Evolutionary conservation across 2,888 invertebrate genomes (phyloP).

Genomic region (Parascotia fuliginaria): DNA sequence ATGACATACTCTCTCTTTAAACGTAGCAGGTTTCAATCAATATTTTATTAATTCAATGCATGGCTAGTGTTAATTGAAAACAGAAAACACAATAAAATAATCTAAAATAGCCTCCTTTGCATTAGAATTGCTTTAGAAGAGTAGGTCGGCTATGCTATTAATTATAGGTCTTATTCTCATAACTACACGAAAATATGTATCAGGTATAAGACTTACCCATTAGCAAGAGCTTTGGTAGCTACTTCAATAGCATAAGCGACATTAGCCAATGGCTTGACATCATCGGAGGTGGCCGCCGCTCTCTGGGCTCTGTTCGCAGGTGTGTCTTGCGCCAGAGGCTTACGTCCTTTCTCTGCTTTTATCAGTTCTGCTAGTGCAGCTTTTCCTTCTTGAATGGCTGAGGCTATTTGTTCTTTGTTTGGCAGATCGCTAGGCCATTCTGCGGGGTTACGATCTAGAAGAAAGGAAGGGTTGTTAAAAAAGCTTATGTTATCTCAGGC

Average conservation of each 20-base stretch:
- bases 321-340: constrained; percentile 80
- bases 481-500: too few relatives aligned
- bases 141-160: too few relatives aligned
- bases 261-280: constrained; percentile 87
- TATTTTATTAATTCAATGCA: too few relatives aligned
- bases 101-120: too few relatives aligned
- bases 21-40: too few relatives aligned
- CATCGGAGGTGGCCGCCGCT: constrained; percentile 87
- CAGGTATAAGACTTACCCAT: constrained; percentile 67
- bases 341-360: constrained; percentile 79
- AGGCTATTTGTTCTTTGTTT: constrained; percentile 66
- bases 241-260: constrained; percentile 89
- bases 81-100: too few relatives aligned
- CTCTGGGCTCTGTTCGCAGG: constrained; percentile 90
- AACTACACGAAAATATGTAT: too few relatives aligned
- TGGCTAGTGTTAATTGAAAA: too few relatives aligned
- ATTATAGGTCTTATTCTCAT: too few relatives aligned
- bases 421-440: constrained; percentile 58
- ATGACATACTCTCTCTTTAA: too few relatives aligned
- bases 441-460: constrained; percentile 54
- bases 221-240: constrained; percentile 87
- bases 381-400: constrained; percentile 85
- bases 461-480: not conserved
- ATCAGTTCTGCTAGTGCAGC: constrained; percentile 84
- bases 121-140: too few relatives aligned